phyloP scores from a whole-genome alignment of 37 sponge, comb jelly and placozoan genomes.

The Chondrosia reniformis region DNA sequence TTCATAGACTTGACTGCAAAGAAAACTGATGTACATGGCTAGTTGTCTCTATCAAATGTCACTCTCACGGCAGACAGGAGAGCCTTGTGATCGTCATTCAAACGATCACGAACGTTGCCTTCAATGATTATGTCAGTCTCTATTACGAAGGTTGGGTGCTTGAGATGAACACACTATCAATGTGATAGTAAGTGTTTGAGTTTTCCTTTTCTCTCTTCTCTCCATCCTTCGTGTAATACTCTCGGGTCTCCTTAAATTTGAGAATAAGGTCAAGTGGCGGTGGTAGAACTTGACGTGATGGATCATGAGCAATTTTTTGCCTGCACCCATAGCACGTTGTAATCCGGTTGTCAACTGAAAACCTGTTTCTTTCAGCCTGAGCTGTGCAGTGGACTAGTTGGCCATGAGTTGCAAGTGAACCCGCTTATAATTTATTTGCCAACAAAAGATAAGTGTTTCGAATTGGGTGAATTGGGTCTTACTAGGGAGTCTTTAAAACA shows the following conservation, averaged over 20 bases:
- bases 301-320: background rate
- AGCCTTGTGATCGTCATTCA: constrained; percentile 3
- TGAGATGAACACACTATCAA: background rate
- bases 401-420: constrained; percentile 3
- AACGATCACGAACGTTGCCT: background rate
- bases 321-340: constrained; percentile 22
- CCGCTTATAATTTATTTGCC: no score
- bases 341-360: constrained; percentile 14
- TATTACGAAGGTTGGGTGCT: background rate
- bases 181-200: constrained; percentile 16
- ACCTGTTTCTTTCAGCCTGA: background rate
- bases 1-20: background rate
- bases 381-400: constrained; percentile 1
- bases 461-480: no score
- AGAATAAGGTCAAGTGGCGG: constrained; percentile 3
- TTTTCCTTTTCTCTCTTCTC: constrained; percentile 12
- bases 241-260: background rate
- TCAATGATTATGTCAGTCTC: constrained; percentile 4
- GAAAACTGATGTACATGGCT: background rate
- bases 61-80: background rate
- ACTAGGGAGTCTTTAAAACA: no score
- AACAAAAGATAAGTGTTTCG: no score
- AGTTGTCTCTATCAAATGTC: background rate
- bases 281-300: background rate
- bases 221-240: background rate